Percentiles rank a stretch among this genome's conserved stretches.
Conservation (phyloP, 2,113 vertebrate species). For the Neoarius graeffei region DNA sequence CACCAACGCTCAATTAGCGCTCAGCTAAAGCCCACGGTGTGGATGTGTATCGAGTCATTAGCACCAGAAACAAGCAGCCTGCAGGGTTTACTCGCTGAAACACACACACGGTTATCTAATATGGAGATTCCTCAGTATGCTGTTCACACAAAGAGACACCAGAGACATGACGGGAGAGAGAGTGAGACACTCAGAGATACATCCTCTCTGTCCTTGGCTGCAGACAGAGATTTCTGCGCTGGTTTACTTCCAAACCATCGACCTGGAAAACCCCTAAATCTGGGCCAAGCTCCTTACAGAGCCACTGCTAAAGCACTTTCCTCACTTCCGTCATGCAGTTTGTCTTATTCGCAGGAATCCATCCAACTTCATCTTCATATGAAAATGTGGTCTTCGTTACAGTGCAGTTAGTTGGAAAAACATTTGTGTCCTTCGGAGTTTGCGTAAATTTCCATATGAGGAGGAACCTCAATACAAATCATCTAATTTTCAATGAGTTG, state of each 20-base stretch:
- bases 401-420: background rate
- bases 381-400: too few relatives aligned
- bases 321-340: background rate
- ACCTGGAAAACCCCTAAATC: constrained; percentile 32
- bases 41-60: background rate
- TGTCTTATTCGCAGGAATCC: background rate
- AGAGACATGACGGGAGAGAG: background rate
- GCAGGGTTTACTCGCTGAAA: background rate
- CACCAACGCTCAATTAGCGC: background rate
- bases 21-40: background rate
- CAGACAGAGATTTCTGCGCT: constrained; percentile 14
- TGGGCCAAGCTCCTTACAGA: background rate
- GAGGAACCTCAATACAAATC: too few relatives aligned
- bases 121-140: constrained; percentile 16
- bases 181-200: background rate
- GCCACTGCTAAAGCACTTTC: background rate
- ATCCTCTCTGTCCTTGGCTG: constrained; percentile 9
- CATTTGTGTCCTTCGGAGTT: background rate
- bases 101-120: constrained; percentile 1
- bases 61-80: background rate
- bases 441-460: too few relatives aligned
- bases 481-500: background rate
- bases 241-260: background rate
- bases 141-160: background rate
- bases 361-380: too few relatives aligned